A percentile compares a stretch with the other conserved stretches of the same genome.
Evolutionary conservation across 64 coral and sea anemone species (phyloP).

Genomic region (Cladopsammia gracilis): DNA sequence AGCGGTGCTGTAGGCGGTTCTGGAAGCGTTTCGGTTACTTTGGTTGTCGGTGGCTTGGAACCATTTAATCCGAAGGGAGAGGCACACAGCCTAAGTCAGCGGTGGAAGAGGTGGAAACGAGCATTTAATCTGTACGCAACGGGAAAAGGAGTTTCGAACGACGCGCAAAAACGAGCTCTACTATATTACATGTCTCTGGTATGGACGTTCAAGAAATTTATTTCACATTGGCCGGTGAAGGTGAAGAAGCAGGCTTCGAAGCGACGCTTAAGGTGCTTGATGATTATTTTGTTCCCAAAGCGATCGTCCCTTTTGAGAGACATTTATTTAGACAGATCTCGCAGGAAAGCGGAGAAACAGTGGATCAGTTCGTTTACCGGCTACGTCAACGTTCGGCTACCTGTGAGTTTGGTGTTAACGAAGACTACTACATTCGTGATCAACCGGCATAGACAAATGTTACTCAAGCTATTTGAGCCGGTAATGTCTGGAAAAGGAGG

Average conservation of each 20-base stretch:
- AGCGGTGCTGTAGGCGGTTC: not conserved
- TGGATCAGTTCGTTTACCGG: slow-evolving; percentile 54
- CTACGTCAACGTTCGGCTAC: slow-evolving; percentile 17
- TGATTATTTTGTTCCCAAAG: slow-evolving; percentile 29
- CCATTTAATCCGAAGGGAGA: not conserved
- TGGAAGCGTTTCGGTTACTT: not conserved
- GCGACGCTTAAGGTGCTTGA: slow-evolving; percentile 14
- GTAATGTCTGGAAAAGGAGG: not conserved
- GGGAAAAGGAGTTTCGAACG: not conserved
- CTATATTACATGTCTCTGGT: not conserved
- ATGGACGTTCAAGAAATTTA: slow-evolving; percentile 1
- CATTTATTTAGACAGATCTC: slow-evolving; percentile 44
- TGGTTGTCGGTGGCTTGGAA: not conserved
- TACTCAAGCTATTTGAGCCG: not conserved
- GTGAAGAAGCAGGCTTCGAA: not conserved
- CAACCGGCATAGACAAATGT: slow-evolving; percentile 14
- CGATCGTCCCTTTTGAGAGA: slow-evolving; percentile 38
- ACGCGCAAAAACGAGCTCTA: not conserved
- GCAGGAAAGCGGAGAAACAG: slow-evolving; percentile 14
- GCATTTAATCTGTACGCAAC: slow-evolving; percentile 1
- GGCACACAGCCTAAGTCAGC: not conserved
- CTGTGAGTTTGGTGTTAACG: slow-evolving; percentile 25
- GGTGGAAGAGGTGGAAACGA: slow-evolving; percentile 1
- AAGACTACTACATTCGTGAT: slow-evolving; percentile 4
- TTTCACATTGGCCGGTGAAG: not conserved